These are phyloP conservation scores for Speoplatyrhinus poulsoni DNA, from an alignment of 2,113 vertebrate genomes.

Conservation along the genomic window DNA sequence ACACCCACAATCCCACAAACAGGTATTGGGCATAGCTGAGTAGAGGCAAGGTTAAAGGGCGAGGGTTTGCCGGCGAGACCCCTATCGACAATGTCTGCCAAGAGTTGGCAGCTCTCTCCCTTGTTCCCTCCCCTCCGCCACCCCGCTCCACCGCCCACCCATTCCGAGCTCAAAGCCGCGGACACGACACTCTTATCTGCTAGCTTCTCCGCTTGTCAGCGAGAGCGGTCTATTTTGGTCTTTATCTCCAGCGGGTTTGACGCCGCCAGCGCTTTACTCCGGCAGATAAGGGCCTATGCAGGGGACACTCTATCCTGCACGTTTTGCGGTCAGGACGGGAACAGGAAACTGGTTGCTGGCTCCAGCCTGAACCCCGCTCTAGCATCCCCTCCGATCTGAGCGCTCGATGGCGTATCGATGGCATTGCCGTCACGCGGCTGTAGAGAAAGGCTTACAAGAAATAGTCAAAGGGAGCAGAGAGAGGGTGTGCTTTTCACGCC, in stretches of 20 bases:
- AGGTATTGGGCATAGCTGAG: conserved; percentile 43
- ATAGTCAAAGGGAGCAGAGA: conserved; percentile 16
- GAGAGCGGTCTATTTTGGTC: conserved; percentile 69
- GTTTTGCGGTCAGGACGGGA: conserved; percentile 63
- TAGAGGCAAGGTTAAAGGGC: conserved; percentile 40
- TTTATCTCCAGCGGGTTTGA: conserved; percentile 71
- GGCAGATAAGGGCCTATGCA: conserved; percentile 70
- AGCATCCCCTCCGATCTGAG: conserved; percentile 21
- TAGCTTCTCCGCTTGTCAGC: conserved; percentile 63
- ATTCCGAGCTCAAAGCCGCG: conserved; percentile 47
- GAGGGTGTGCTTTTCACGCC: conserved; percentile 15
- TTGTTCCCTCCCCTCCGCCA: conserved; percentile 5
- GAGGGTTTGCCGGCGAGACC: conserved; percentile 16
- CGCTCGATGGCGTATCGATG: conserved; percentile 38
- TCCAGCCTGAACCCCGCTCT: conserved; percentile 56
- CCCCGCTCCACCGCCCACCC: not conserved
- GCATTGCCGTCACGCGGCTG: conserved; percentile 52
- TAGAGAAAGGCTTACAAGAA: conserved; percentile 37
- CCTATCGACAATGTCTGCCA: not conserved
- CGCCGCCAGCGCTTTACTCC: conserved; percentile 51
- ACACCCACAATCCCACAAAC: conserved; percentile 49
- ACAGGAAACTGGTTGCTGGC: conserved; percentile 37
- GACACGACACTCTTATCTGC: conserved; percentile 72
- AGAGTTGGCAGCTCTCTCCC: not conserved
- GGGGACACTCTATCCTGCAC: conserved; percentile 69